Conservation (phyloP, 30 jellyfish, hydroid and myxozoan genomes). For the Turritopsis rubra region DNA sequence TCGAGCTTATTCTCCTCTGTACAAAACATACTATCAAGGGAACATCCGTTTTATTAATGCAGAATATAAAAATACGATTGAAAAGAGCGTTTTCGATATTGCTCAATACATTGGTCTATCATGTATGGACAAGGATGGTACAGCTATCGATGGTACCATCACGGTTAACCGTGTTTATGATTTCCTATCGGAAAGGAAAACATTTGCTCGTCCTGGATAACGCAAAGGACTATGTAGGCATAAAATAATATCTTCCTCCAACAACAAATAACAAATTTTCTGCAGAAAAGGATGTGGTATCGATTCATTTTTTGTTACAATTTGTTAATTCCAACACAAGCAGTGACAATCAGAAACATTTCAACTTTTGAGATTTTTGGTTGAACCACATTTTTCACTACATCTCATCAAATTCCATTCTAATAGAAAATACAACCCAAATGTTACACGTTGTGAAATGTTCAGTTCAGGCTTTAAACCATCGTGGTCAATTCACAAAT, state of each 20-base stretch:
- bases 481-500: too few species aligned
- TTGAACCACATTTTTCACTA: too few species aligned
- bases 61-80: background rate
- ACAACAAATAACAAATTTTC: too few species aligned
- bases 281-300: too few species aligned
- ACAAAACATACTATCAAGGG: background rate
- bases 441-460: too few species aligned
- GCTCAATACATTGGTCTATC: background rate
- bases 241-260: background rate
- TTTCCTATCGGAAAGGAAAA: background rate
- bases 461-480: too few species aligned
- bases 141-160: background rate
- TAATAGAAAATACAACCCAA: too few species aligned
- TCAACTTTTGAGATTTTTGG: too few species aligned
- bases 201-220: background rate
- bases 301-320: too few species aligned
- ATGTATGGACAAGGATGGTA: background rate
- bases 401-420: too few species aligned
- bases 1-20: background rate
- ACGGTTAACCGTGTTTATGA: background rate
- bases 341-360: too few species aligned
- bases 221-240: background rate
- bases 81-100: background rate
- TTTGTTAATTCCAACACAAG: too few species aligned
- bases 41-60: background rate